Evolutionary conservation across 2,113 vertebrate genomes (phyloP), one percentile per base, ranked within the genome.

Genomic region (Dicrurus megarhynchus): DNA sequence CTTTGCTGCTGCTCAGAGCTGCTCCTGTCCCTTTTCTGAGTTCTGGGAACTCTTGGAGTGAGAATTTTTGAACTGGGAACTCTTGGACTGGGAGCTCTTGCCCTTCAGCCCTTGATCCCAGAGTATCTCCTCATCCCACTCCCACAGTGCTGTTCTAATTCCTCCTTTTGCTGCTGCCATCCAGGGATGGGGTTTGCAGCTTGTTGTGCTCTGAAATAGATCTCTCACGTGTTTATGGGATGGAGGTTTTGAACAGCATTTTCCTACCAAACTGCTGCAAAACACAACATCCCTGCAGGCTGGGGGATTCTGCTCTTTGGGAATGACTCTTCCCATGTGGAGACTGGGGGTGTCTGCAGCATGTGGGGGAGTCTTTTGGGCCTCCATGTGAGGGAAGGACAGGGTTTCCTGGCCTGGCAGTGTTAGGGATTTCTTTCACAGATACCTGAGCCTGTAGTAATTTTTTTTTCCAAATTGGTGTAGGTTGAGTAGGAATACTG

Each of bases 121-220:
- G 41, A 55, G 16, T 3, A 8, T 14, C 60, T 78, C 32, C n/a
- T 22, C 2, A 23, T 30, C 5, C 4, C 19, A 5, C 35, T 46
- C 2, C 77, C 39, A 6, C 49, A 7, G 1, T 7, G 9, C 55
- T 22, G 1, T 6, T 37, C 28, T 4, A 2, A 10, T 39, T 70
- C 39, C 16, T 77, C 8, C 52, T 89, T 12, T 44, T 63, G 33
- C 37, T 81, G 60, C 42, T 79, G 52, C 60, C 39, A 47, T 24
- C 16, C 19, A 22, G 15, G 30, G 13, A 5, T 53, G 42, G 49
- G 39, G 5, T 59, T 80, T 7, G 2, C 35, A 20, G 44, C 11
- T 55, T 26, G 2, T 55, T 80, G 46, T 76, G 50, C 60, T 77
- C 46, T 44, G 55, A 23, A 65, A 63, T 53, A 42, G 52, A 53